phyloP scores from a whole-genome alignment of 2,797 vertebrate genomes.

The Euphonia xanthogaster region DNA sequence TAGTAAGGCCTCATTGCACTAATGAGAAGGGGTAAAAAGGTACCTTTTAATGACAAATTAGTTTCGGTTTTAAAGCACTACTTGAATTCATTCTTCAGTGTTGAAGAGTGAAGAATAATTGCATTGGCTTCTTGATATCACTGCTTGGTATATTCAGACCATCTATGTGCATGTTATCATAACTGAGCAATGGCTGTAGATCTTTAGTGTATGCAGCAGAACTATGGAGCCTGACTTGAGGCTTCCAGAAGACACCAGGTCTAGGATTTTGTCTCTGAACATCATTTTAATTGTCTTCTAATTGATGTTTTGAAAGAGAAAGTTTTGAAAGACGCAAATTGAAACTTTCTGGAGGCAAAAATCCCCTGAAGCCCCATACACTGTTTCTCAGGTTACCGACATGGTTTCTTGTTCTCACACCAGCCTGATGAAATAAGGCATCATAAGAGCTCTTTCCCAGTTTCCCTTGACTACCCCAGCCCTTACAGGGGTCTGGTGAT shows the following conservation, averaged over 20 bases:
- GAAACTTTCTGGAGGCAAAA: background rate
- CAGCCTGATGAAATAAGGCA: background rate
- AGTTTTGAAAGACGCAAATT: background rate
- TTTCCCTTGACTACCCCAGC: background rate
- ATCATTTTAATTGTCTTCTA: background rate
- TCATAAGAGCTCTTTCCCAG: background rate
- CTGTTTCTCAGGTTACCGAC: background rate
- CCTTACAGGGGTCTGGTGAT: background rate
- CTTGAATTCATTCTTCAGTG: background rate
- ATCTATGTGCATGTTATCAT: accelerated
- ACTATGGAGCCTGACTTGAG: background rate
- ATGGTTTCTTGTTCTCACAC: background rate
- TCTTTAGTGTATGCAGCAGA: background rate
- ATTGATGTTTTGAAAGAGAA: background rate
- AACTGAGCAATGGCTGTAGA: background rate
- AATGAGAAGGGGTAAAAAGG: background rate
- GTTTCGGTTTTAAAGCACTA: background rate
- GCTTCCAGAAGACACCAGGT: background rate
- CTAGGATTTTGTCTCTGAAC: background rate
- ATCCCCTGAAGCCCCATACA: background rate
- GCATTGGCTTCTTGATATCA: background rate
- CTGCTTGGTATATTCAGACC: background rate
- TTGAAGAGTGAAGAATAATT: background rate
- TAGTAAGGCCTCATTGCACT: background rate
- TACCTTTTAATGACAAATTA: background rate